Evolutionary conservation across 2,113 vertebrate species (phyloP).

Genomic region (Stigmatopora nigra): DNA sequence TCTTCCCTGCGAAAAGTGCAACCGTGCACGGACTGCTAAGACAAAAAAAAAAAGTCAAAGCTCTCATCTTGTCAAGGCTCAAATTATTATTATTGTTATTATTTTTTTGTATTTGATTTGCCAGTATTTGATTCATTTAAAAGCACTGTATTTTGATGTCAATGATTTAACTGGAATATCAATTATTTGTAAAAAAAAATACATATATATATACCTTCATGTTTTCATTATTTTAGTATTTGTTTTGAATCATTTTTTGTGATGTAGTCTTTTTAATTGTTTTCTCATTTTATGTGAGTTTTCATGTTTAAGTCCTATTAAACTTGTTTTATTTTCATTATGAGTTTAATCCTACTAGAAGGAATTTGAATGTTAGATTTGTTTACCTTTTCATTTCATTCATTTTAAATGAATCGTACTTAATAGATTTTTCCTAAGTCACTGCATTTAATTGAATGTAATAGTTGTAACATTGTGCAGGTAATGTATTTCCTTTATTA

Average conservation of each 20-base stretch:
- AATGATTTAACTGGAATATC: background rate
- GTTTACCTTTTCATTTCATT: background rate
- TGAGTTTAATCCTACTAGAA: background rate
- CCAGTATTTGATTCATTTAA: background rate
- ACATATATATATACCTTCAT: no score
- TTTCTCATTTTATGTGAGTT: background rate
- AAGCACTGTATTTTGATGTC: background rate
- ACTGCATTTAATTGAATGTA: background rate
- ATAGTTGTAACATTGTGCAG: no score
- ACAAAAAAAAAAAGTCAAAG: background rate
- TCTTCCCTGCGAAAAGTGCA: slow-evolving; percentile 19
- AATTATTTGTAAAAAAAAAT: no score
- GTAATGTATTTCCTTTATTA: background rate
- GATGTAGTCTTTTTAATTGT: background rate
- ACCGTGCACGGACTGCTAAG: slow-evolving; percentile 17
- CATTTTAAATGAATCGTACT: background rate
- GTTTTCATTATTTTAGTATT: no score
- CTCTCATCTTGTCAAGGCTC: background rate
- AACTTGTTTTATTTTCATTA: background rate
- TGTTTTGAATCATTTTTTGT: no score
- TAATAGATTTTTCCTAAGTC: background rate
- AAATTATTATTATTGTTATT: background rate
- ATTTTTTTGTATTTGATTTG: background rate
- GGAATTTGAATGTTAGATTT: background rate
- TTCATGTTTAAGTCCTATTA: background rate